Base-by-base conservation (phyloP, 2,113 vertebrate genomes). In the Rhabdomys dilectus region DNA sequence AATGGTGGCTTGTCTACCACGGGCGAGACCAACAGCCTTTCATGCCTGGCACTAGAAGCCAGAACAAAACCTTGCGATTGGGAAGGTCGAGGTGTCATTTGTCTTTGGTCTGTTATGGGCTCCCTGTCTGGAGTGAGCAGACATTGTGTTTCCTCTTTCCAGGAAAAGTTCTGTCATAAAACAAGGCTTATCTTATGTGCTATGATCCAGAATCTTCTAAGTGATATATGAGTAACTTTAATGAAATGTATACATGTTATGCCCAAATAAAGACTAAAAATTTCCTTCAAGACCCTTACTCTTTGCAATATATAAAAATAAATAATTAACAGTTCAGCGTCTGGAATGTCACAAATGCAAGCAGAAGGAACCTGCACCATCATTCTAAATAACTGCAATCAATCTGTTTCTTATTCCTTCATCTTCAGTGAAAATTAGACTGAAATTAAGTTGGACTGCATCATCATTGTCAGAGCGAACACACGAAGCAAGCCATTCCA, bases 261-360 rank as follows among this genome's bases (percentile, higher is more conserved):
- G 60, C 22, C 56, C 48, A 62, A 21, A 24, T 56, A 31, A 68
- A 94, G 56, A 62, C 5, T 45, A 9, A 34, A 78, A 66, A 80
- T 64, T 64, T 64, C 62, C 51, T 89, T 92, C 56, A 96, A 94
- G 91, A 95, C 88, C 48, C 93, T 97, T 96, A 87, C 93, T 96
- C 62, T 96, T 93, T 91, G 88, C 3, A 78, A 84, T 94, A 86
- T 39, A 91, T 73, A 96, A 70, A 93, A 95, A 97, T 97, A 97
- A 97, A 97, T 96, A 97, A 80, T 68, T 15, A 92, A 91, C 1
- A 80, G 51, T 82, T 72, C 91, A 77, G 39, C 19, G 45, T 95
- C 64, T 70, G 36, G 91, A 95, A n/a, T 26, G 42, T 92, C 68
- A 80, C 64, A 72, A 5, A 13, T 62, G 78, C 24, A 88, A 24